Conservation (phyloP, 2,797 vertebrate genomes). For the Pseudochromis fuscus region DNA sequence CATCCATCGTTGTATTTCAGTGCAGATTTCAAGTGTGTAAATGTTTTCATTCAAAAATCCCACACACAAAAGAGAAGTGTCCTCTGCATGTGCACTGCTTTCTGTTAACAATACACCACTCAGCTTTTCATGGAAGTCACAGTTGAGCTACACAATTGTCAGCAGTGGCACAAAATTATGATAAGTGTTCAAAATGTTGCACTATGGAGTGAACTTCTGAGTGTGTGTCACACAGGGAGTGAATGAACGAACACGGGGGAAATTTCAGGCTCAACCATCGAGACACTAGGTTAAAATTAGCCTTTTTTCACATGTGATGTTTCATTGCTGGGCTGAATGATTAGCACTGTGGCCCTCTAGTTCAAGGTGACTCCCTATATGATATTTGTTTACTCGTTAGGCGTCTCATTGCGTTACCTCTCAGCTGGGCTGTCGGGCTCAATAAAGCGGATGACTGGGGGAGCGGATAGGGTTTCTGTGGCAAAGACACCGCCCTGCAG, state of each 20-base stretch:
- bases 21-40: no score
- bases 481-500: slow-evolving; percentile 99
- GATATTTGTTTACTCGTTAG: slow-evolving; percentile 61
- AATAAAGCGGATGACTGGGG: slow-evolving; percentile 95
- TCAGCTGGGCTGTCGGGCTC: slow-evolving; percentile 98
- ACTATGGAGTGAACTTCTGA: not conserved
- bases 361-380: slow-evolving; percentile 72
- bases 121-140: not conserved
- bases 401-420: slow-evolving; percentile 85
- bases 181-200: not conserved
- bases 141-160: not conserved
- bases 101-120: not conserved
- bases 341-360: slow-evolving; percentile 37
- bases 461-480: slow-evolving; percentile 94
- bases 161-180: not conserved
- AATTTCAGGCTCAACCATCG: not conserved
- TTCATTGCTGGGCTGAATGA: slow-evolving; percentile 56
- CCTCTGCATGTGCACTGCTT: not conserved
- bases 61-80: not conserved
- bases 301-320: slow-evolving; percentile 27
- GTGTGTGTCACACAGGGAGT: not conserved
- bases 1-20: no score
- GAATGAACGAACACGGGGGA: not conserved
- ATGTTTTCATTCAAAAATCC: not conserved
- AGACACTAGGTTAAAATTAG: slow-evolving; percentile 57